These are phyloP conservation scores for Helicoverpa armigera DNA, from an alignment of 1,140 invertebrate genomes.

Conservation along the genomic window DNA sequence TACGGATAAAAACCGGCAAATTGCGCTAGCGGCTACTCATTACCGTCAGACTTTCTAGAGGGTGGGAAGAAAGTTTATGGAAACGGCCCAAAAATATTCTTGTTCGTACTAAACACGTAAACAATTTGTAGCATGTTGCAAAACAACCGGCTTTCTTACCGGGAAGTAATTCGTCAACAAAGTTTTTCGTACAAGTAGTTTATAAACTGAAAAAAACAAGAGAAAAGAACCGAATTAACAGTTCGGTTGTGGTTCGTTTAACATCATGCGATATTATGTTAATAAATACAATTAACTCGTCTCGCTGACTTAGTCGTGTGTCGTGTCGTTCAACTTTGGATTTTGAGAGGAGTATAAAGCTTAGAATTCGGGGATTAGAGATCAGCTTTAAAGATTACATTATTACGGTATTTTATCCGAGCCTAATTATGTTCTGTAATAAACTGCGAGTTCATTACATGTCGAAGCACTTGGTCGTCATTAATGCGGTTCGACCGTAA, in stretches of 20 bases:
- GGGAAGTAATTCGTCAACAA: conserved; percentile 35
- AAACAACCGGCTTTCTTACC: conserved; percentile 13
- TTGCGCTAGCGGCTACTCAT: neutral
- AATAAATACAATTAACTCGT: conserved; percentile 80
- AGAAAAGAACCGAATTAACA: conserved; percentile 60
- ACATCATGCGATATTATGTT: conserved; percentile 76
- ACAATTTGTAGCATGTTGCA: neutral
- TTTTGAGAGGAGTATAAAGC: neutral
- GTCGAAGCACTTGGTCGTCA: neutral
- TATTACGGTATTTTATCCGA: too few species aligned
- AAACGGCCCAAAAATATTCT: neutral
- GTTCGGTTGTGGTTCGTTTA: conserved; percentile 70
- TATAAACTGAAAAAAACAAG: conserved; percentile 35
- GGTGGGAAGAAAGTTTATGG: neutral
- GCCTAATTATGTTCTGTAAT: too few species aligned
- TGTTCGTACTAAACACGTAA: neutral
- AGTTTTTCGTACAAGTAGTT: conserved; percentile 9
- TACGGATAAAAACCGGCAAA: too few species aligned
- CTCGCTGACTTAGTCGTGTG: conserved; percentile 59
- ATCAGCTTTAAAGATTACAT: neutral
- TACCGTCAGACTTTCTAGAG: conserved; percentile 9
- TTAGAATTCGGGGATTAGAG: neutral
- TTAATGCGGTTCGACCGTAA: conserved; percentile 1
- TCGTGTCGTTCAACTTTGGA: conserved; percentile 73
- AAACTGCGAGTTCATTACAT: too few species aligned